These are phyloP conservation scores for Leptopilina myrica DNA, from an alignment of 2,888 invertebrate genomes.

Conservation along the genomic window DNA sequence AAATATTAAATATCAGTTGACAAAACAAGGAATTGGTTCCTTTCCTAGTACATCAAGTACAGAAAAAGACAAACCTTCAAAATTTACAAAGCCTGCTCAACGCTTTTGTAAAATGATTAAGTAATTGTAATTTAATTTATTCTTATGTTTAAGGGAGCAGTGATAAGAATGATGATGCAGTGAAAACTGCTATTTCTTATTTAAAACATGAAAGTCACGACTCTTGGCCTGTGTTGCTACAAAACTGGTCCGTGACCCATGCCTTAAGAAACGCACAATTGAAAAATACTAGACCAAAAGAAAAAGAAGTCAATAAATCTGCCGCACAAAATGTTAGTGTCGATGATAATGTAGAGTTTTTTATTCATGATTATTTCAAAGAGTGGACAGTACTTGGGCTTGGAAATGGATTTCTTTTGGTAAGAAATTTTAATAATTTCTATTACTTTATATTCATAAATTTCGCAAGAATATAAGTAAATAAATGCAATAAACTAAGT, in stretches of 20 bases:
- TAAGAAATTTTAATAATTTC: not conserved
- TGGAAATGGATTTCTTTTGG: conserved; percentile 25
- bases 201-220: conserved; percentile 21
- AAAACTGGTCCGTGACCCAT: conserved; percentile 10
- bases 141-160: not conserved
- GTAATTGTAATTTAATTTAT: too few species aligned
- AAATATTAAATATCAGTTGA: conserved; percentile 10
- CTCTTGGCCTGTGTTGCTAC: conserved; percentile 10
- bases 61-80: not conserved
- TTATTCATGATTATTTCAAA: conserved; percentile 19
- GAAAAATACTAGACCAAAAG: not conserved
- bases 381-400: conserved; percentile 15
- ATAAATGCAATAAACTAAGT: too few species aligned
- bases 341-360: not conserved
- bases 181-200: not conserved
- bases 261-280: not conserved
- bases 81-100: not conserved
- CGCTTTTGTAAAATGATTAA: too few species aligned
- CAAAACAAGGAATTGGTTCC: not conserved
- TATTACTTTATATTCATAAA: too few species aligned
- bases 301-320: not conserved
- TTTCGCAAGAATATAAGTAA: too few species aligned
- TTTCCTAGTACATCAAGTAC: not conserved
- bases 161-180: conserved; percentile 5
- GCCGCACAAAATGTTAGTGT: not conserved